Evolutionary conservation across 1,140 invertebrate genomes (phyloP), one percentile per base, ranked within the genome.

Genomic region (Trichonephila clavata): DNA sequence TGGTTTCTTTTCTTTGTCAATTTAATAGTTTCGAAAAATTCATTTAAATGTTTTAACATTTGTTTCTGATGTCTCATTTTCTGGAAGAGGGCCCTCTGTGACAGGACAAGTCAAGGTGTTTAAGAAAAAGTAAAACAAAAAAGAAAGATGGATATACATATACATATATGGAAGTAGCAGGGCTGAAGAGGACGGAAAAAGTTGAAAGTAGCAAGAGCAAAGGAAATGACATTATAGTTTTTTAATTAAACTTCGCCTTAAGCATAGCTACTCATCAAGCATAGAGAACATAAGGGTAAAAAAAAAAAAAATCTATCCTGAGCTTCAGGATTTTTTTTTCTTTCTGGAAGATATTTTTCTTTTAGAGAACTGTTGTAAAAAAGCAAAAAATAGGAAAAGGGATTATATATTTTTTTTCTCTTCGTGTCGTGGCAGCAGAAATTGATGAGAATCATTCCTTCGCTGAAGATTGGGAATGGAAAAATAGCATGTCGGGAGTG

Each of bases 381-480:
- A 24, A 43, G n/a, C 6, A 84, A 86, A 92, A 87, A 90, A 84
- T 83, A 84, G 87, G 50, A 80, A 84, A 94, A 90, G 77, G 57
- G 92, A 93, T 88, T 93, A 88, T 89, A 89, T 94, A 77, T 68
- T n/a, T 77, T 77, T 77, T 77, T 77, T 77, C 68, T 21, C 84
- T n/a, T 61, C 77, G 61, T 90, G 86, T 94, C 93, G 71, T 83
- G 60, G 87, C 87, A 90, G 93, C 86, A 89, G 87, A 89, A 94
- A 94, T 94, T 94, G 93, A 94, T 94, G 93, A 94, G 93, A 90
- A 94, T 94, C 93, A 94, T 94, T 94, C 87, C 60, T 84, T 50
- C 60, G 39, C 87, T 90, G 87, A 43, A 90, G 93, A 94, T 94
- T 94, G 93, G 81, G 93, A 94, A 90, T 90, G 93, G 93, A 94